Conservation (phyloP, 2,888 invertebrate genomes). For the Scrobipalpa costella region DNA sequence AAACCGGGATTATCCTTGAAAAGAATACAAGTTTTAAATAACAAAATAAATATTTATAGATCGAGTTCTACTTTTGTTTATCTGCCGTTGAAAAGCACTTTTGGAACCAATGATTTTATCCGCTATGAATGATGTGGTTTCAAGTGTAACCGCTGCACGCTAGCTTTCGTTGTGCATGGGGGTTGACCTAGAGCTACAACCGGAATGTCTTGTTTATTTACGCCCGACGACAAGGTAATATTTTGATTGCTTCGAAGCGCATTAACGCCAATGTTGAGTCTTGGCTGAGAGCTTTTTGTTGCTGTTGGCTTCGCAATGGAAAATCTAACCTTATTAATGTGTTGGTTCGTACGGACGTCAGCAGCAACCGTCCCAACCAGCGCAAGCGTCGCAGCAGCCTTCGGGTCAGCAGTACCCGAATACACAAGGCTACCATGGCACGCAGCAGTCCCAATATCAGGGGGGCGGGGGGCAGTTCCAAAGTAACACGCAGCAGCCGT, state of each 20-base stretch:
- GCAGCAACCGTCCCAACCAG: conserved; percentile 81
- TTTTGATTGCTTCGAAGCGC: conserved; percentile 74
- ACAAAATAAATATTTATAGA: conserved; percentile 12
- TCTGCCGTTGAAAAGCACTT: conserved; percentile 55
- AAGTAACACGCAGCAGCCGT: conserved; percentile 70
- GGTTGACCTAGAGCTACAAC: conserved; percentile 73
- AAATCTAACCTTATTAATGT: conserved; percentile 82
- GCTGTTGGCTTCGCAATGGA: conserved; percentile 78
- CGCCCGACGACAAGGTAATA: conserved; percentile 70
- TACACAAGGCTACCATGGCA: conserved; percentile 80
- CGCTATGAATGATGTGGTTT: conserved; percentile 72
- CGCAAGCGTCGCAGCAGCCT: conserved; percentile 78
- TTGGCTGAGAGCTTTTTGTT: conserved; percentile 77
- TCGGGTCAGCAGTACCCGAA: conserved; percentile 77
- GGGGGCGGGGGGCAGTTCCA: conserved; percentile 73
- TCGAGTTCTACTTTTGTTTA: conserved; percentile 43
- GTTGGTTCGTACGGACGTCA: conserved; percentile 82
- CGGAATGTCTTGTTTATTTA: conserved; percentile 71
- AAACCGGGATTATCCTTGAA: conserved; percentile 17
- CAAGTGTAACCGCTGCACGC: conserved; percentile 77
- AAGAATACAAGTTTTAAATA: background rate
- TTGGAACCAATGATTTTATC: conserved; percentile 58
- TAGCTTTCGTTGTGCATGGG: conserved; percentile 81
- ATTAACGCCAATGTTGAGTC: conserved; percentile 57
- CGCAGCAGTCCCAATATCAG: conserved; percentile 79